phyloP scores from a whole-genome alignment of 1,140 invertebrate species.

The Cyclargus thomasi region DNA sequence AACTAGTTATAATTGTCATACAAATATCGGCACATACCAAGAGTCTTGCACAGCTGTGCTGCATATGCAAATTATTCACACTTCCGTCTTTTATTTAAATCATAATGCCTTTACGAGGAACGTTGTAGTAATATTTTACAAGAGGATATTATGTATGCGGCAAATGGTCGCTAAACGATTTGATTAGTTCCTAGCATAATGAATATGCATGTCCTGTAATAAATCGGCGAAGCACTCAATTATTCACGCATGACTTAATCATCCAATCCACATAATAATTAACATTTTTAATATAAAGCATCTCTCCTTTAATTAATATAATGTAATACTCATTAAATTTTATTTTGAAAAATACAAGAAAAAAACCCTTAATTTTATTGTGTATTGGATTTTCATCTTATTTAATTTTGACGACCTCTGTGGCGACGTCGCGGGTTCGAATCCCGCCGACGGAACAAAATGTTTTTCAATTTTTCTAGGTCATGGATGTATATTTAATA shows the following conservation, averaged over 20 bases:
- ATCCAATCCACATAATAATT: slow-evolving; percentile 5
- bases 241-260: slow-evolving; percentile 2
- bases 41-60: not conserved
- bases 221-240: slow-evolving; percentile 6
- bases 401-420: too few relatives aligned
- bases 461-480: too few relatives aligned
- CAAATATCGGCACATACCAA: not conserved
- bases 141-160: slow-evolving; percentile 5
- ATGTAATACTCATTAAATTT: not conserved
- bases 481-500: too few relatives aligned
- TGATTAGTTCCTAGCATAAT: slow-evolving; percentile 15
- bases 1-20: not conserved
- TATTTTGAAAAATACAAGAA: too few relatives aligned
- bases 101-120: not conserved
- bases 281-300: not conserved
- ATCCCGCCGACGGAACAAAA: too few relatives aligned
- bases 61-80: not conserved
- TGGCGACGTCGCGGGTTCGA: too few relatives aligned
- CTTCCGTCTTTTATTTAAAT: slow-evolving; percentile 12
- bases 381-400: too few relatives aligned
- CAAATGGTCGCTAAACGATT: slow-evolving; percentile 14
- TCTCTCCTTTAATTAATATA: not conserved
- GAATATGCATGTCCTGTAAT: slow-evolving; percentile 15
- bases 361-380: too few relatives aligned
- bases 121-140: slow-evolving; percentile 10